Percentiles rank a stretch among this genome's conserved stretches.
These are phyloP conservation scores for Cavia porcellus DNA, from an alignment of 2,113 vertebrate genomes.

Conservation along the genomic window DNA sequence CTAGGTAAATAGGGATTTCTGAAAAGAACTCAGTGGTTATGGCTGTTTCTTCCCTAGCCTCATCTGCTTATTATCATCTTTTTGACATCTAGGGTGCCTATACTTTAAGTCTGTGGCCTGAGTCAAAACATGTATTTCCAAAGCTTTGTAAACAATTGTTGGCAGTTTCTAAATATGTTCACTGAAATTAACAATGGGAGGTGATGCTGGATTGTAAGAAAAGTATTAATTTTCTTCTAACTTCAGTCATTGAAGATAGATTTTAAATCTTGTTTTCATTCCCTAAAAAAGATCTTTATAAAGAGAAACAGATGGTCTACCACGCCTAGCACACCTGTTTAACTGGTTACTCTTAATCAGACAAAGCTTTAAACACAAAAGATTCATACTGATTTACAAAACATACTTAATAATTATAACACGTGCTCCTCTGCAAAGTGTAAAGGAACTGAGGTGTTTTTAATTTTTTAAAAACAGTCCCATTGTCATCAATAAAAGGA, in stretches of 20 bases:
- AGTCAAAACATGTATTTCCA: conserved; percentile 58
- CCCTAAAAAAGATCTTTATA: conserved; percentile 44
- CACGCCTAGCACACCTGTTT: conserved; percentile 73
- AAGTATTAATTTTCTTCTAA: conserved; percentile 75
- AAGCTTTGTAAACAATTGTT: conserved; percentile 41
- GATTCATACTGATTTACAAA: conserved; percentile 48
- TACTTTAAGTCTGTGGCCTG: conserved; percentile 36
- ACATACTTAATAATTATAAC: conserved; percentile 48
- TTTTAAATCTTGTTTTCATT: conserved; percentile 69
- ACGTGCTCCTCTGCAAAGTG: neutral
- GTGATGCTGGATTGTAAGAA: conserved; percentile 7
- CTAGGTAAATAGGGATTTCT: conserved; percentile 10
- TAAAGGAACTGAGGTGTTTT: conserved; percentile 40
- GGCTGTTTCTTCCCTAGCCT: conserved; percentile 35
- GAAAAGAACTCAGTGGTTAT: conserved; percentile 39
- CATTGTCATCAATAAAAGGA: conserved; percentile 18
- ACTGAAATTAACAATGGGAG: conserved; percentile 62
- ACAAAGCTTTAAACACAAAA: conserved; percentile 68
- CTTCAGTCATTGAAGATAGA: conserved; percentile 35
- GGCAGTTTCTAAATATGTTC: conserved; percentile 54
- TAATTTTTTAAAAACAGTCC: neutral
- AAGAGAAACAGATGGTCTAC: conserved; percentile 75
- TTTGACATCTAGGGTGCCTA: neutral
- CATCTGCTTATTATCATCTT: conserved; percentile 69
- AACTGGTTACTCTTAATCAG: conserved; percentile 62